Evolutionary conservation across 2,797 vertebrate genomes (phyloP).

Genomic region (Podarcis lilfordi): DNA sequence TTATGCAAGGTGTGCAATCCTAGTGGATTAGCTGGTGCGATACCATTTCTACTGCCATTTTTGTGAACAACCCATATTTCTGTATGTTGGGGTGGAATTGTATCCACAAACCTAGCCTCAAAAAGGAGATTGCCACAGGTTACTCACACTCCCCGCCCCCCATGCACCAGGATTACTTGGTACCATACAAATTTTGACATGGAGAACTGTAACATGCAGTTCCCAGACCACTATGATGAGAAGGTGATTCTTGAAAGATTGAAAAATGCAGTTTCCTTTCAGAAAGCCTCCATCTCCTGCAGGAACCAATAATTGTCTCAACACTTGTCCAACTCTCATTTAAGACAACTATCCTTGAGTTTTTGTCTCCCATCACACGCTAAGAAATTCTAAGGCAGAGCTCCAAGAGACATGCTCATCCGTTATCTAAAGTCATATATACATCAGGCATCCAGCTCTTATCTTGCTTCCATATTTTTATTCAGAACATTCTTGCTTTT

Average conservation of each 20-base stretch:
- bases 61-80: conserved; percentile 79
- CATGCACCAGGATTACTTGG: conserved; percentile 51
- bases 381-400: conserved; percentile 21
- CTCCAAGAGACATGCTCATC: conserved; percentile 39
- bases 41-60: conserved; percentile 81
- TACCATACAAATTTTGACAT: conserved; percentile 68
- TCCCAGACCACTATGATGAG: conserved; percentile 60
- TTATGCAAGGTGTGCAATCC: conserved; percentile 70
- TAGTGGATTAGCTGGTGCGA: conserved; percentile 77
- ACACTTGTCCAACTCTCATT: conserved; percentile 36
- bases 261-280: conserved; percentile 73
- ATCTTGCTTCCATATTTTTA: conserved; percentile 54
- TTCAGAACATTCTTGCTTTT: conserved; percentile 63
- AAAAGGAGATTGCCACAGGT: conserved; percentile 71
- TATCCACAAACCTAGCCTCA: conserved; percentile 74
- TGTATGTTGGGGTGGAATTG: conserved; percentile 76
- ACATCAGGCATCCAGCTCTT: conserved; percentile 58
- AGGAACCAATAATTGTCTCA: conserved; percentile 61
- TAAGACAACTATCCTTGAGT: conserved; percentile 48
- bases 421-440: conserved; percentile 60
- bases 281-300: conserved; percentile 69
- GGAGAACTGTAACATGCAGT: conserved; percentile 53
- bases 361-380: conserved; percentile 54
- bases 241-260: conserved; percentile 67
- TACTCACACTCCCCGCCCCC: conserved; percentile 54